phyloP scores from a whole-genome alignment of 2,797 vertebrate genomes.

The Acipenser transmontanus region DNA sequence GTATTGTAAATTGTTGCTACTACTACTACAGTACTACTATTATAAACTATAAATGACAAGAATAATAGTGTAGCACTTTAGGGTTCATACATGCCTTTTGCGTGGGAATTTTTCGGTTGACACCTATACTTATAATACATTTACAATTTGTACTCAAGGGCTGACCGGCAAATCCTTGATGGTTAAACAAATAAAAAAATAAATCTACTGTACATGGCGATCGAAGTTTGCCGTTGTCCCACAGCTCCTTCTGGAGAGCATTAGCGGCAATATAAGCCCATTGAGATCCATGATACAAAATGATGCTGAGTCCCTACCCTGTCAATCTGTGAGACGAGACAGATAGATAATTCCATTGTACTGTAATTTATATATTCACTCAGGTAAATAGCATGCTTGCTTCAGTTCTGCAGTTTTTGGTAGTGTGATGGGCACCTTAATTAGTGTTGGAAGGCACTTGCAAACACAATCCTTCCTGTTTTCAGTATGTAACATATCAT shows the following conservation, averaged over 20 bases:
- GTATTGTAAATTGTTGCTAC: too few species aligned
- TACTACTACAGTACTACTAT: too few species aligned
- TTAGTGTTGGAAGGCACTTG: too few species aligned
- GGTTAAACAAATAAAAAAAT: slow-evolving; percentile 42
- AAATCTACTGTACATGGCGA: slow-evolving; percentile 58
- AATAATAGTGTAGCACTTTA: too few species aligned
- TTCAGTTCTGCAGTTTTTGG: too few species aligned
- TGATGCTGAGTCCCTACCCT: slow-evolving; percentile 44
- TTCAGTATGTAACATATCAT: too few species aligned
- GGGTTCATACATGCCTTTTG: slow-evolving; percentile 54
- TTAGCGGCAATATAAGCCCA: slow-evolving; percentile 62
- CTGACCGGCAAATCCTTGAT: slow-evolving; percentile 61
- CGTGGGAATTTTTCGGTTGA: slow-evolving; percentile 63
- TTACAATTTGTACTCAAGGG: slow-evolving; percentile 59
- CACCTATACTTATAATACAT: slow-evolving; percentile 68
- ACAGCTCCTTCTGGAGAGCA: slow-evolving; percentile 56
- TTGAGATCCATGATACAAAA: slow-evolving; percentile 69
- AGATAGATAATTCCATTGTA: slow-evolving; percentile 61
- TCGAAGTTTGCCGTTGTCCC: slow-evolving; percentile 68
- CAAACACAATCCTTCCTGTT: too few species aligned
- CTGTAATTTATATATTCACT: slow-evolving; percentile 55
- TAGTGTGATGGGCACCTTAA: too few species aligned
- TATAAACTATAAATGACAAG: too few species aligned
- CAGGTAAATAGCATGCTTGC: slow-evolving; percentile 29
- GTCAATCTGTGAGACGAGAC: slow-evolving; percentile 50